Evolutionary conservation across 2,888 invertebrate species (phyloP).

Genomic region (Lydus trimaculatus): DNA sequence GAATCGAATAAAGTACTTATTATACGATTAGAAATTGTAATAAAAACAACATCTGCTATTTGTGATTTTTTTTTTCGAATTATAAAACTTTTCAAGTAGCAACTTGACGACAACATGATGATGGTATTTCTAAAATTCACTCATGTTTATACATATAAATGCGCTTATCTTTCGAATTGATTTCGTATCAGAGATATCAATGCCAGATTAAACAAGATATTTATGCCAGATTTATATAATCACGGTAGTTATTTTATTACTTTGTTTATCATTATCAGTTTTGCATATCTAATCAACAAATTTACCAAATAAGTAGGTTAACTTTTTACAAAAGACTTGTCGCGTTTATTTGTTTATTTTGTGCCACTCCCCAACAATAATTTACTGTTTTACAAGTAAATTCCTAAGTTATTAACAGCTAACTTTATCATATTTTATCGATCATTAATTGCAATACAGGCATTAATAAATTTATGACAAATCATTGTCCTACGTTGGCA

Average conservation of each 20-base stretch:
- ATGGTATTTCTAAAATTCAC: not conserved
- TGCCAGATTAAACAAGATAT: not conserved
- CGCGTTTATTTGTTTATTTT: not conserved
- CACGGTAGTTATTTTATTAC: not conserved
- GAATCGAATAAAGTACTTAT: not conserved
- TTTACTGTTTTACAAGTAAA: not conserved
- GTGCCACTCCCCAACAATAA: not conserved
- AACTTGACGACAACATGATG: not conserved
- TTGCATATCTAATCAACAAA: not conserved
- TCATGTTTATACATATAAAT: not conserved
- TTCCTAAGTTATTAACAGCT: not conserved
- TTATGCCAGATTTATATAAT: not conserved
- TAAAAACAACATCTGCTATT: slow-evolving; percentile 2
- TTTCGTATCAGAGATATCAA: not conserved
- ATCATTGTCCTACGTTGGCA: not conserved
- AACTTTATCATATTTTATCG: not conserved
- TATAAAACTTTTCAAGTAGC: not conserved
- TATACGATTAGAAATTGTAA: not conserved
- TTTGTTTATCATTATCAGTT: not conserved
- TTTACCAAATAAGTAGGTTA: too few relatives aligned
- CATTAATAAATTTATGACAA: not conserved
- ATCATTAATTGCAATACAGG: not conserved
- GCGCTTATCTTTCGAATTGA: not conserved
- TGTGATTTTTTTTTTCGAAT: not conserved
- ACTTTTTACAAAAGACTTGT: not conserved